Evolutionary conservation across 2,113 vertebrate genomes (phyloP).

Genomic region (Naja naja): DNA sequence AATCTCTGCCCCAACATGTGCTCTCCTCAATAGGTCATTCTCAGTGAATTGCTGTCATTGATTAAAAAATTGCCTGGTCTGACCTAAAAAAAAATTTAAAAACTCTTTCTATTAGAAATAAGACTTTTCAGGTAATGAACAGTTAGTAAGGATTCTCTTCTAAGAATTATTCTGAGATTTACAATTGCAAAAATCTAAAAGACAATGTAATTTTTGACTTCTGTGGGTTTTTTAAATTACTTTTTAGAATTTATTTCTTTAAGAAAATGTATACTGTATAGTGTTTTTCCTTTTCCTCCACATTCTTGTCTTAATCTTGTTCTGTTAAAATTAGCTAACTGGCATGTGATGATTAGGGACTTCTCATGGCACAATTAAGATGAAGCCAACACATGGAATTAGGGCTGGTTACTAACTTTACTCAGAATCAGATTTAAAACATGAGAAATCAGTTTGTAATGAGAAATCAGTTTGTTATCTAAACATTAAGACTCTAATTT

Average conservation of each 20-base stretch:
- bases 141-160: not conserved
- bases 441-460: not conserved
- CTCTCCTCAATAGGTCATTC: not conserved
- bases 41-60: not conserved
- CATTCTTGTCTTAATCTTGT: not conserved
- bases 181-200: not conserved
- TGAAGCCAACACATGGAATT: not conserved
- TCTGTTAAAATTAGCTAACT: not conserved
- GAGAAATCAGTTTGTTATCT: not conserved
- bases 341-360: not conserved
- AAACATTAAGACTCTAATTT: not conserved
- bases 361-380: not conserved
- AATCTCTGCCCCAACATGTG: not conserved
- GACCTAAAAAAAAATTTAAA: not conserved
- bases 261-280: not conserved
- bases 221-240: not conserved
- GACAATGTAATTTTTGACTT: not conserved
- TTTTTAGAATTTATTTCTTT: not conserved
- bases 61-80: not conserved
- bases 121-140: not conserved
- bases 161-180: not conserved
- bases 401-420: not conserved
- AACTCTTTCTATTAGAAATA: accelerated
- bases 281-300: not conserved
- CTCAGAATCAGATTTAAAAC: not conserved